Evolutionary conservation across 2,888 invertebrate genomes (phyloP).

Genomic region (Patella ulyssiponensis): DNA sequence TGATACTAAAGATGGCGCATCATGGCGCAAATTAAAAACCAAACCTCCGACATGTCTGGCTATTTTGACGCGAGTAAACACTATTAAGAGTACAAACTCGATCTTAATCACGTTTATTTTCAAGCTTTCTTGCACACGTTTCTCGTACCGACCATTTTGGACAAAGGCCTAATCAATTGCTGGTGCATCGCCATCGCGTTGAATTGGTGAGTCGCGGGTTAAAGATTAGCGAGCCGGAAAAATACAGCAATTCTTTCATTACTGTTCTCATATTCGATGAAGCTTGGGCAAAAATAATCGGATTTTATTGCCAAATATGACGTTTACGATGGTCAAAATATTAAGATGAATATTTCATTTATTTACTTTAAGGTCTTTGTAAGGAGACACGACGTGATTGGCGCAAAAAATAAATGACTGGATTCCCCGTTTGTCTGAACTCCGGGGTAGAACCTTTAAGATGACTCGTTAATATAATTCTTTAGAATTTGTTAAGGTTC

Average conservation of each 20-base stretch:
- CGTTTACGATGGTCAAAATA: not conserved
- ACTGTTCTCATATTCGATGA: slow-evolving; percentile 22
- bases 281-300: slow-evolving; percentile 1
- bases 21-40: slow-evolving; percentile 57
- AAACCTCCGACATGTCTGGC: slow-evolving; percentile 9
- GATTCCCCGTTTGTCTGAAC: not conserved
- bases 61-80: slow-evolving; percentile 49
- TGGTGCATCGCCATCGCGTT: slow-evolving; percentile 40
- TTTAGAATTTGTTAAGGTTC: not conserved
- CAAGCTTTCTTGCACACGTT: slow-evolving; percentile 43
- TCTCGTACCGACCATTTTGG: slow-evolving; percentile 28
- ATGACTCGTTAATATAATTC: not conserved
- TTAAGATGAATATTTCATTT: slow-evolving; percentile 7
- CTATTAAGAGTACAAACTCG: slow-evolving; percentile 42
- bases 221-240: slow-evolving; percentile 34
- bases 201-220: slow-evolving; percentile 35
- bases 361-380: not conserved
- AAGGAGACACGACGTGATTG: not conserved
- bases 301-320: slow-evolving; percentile 9
- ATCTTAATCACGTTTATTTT: slow-evolving; percentile 53
- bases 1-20: slow-evolving; percentile 46
- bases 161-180: slow-evolving; percentile 49
- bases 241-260: slow-evolving; percentile 32
- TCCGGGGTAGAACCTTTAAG: not conserved
- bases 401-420: slow-evolving; percentile 10